Conservation (phyloP, 2,113 vertebrate genomes). For the Alexandromys fortis region DNA sequence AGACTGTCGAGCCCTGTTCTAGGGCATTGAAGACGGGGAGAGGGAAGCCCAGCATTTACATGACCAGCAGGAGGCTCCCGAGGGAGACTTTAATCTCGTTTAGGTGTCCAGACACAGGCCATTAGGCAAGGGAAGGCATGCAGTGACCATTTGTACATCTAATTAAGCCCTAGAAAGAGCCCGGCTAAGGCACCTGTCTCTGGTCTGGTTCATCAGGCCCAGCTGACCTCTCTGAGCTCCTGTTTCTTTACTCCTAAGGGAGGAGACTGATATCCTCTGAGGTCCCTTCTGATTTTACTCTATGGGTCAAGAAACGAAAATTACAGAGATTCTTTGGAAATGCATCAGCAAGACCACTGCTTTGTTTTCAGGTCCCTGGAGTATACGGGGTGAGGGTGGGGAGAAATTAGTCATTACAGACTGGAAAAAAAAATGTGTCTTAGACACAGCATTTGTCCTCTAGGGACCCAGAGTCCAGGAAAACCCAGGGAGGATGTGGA, state of each 20-base stretch:
- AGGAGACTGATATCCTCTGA: background rate
- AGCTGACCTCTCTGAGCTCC: background rate
- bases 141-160: background rate
- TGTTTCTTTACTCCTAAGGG: background rate
- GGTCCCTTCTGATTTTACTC: background rate
- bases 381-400: background rate
- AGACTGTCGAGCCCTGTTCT: background rate
- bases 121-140: background rate
- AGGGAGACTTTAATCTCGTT: background rate
- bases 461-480: background rate
- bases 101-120: background rate
- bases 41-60: slow-evolving; percentile 16
- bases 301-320: background rate
- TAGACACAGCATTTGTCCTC: background rate
- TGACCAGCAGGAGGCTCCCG: background rate
- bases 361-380: background rate
- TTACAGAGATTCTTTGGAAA: background rate
- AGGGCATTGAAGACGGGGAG: background rate
- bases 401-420: background rate
- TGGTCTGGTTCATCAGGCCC: background rate
- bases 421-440: background rate
- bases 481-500: background rate
- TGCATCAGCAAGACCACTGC: background rate
- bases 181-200: background rate
- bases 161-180: background rate